These are phyloP conservation scores for Tetragnatha montana DNA, from an alignment of 2,888 invertebrate genomes.

Conservation along the genomic window DNA sequence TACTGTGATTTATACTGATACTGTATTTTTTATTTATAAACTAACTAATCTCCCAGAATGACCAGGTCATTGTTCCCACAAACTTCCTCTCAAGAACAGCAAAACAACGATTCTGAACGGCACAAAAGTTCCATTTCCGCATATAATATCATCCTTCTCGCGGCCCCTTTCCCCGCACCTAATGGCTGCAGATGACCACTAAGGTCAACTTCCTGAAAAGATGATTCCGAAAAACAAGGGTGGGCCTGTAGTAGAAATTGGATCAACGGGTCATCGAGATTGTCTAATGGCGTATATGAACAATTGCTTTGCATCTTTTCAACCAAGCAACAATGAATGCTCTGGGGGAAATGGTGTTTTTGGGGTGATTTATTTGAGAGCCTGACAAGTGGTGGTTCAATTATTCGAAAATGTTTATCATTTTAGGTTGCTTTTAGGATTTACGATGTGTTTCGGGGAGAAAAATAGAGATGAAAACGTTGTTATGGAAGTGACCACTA, in stretches of 20 bases:
- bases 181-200: neutral
- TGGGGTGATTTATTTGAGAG: neutral
- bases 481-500: too few species aligned
- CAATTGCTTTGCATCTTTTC: slow-evolving; percentile 14
- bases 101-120: neutral
- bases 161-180: neutral
- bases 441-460: too few species aligned
- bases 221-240: slow-evolving; percentile 25
- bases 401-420: neutral
- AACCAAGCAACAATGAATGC: slow-evolving; percentile 25
- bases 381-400: neutral
- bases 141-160: neutral
- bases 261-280: slow-evolving; percentile 57
- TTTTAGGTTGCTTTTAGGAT: too few species aligned
- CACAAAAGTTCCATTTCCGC: neutral
- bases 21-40: too few species aligned
- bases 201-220: slow-evolving; percentile 52
- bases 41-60: too few species aligned
- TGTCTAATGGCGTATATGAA: slow-evolving; percentile 12
- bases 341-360: neutral
- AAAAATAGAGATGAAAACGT: too few species aligned
- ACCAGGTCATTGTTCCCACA: too few species aligned
- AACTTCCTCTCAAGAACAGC: too few species aligned
- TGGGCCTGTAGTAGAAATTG: slow-evolving; percentile 36
- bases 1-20: too few species aligned